Evolutionary conservation across 2,797 vertebrate genomes (phyloP).

Genomic region (Phataginus tetradactyla): DNA sequence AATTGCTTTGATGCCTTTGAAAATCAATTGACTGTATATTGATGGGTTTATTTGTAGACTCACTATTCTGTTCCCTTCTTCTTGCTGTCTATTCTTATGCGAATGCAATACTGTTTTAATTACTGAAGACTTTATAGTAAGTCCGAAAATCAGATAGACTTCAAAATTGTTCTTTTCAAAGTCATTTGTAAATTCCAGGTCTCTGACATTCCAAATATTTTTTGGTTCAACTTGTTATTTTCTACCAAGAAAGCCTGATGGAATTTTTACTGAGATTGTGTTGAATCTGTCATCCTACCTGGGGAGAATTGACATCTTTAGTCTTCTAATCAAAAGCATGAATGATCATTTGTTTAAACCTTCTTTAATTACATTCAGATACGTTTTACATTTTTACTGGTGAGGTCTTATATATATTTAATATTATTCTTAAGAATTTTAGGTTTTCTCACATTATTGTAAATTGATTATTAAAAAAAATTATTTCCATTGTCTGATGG

Average conservation of each 20-base stretch:
- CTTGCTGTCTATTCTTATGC: background rate
- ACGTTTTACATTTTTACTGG: background rate
- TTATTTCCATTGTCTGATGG: background rate
- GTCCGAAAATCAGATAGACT: background rate
- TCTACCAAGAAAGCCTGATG: background rate
- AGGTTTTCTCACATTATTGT: background rate
- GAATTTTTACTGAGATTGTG: background rate
- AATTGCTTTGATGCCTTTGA: background rate
- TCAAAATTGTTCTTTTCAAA: background rate
- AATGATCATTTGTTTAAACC: background rate
- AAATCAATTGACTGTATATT: background rate
- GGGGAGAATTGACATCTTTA: background rate
- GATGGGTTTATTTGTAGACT: background rate
- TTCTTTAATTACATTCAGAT: background rate
- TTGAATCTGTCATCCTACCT: background rate
- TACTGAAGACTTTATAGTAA: background rate
- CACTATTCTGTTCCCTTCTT: background rate
- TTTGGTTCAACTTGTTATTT: background rate
- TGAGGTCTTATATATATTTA: background rate
- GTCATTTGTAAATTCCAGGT: background rate
- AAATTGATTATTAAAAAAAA: background rate
- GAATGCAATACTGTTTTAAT: background rate
- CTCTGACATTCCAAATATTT: background rate
- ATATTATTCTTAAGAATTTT: background rate
- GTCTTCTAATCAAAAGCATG: background rate